These are phyloP conservation scores for Meloidogyne floridensis DNA, from an alignment of 1,140 invertebrate species.

Conservation along the genomic window DNA sequence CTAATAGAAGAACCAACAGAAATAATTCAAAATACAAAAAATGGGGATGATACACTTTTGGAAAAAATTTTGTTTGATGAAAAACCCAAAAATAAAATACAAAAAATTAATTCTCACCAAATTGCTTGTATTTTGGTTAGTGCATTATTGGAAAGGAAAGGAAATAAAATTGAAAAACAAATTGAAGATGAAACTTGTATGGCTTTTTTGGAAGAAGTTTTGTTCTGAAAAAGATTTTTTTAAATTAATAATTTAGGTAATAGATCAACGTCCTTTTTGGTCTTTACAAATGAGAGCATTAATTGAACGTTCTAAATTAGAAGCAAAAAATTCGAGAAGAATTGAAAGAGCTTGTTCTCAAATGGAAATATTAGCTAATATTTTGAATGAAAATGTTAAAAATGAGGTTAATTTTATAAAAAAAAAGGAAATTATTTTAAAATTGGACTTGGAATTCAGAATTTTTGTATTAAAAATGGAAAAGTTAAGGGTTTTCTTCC, in stretches of 20 bases:
- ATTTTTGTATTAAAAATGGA: too few relatives aligned
- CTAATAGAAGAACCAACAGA: constrained; percentile 12
- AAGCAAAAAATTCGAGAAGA: constrained; percentile 26
- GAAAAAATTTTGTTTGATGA: constrained; percentile 33
- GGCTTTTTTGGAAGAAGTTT: constrained; percentile 33
- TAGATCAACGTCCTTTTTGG: constrained; percentile 34
- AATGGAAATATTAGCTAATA: constrained; percentile 31
- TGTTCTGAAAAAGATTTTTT: too few relatives aligned
- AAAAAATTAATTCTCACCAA: constrained; percentile 16
- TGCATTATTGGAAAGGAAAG: constrained; percentile 7
- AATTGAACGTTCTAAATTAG: constrained; percentile 37
- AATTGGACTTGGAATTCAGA: too few relatives aligned
- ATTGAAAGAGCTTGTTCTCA: constrained; percentile 42
- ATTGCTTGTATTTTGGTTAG: constrained; percentile 18
- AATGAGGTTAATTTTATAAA: not conserved
- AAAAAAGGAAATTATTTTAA: too few relatives aligned
- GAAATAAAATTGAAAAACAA: not conserved
- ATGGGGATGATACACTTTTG: constrained; percentile 35
- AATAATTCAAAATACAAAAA: constrained; percentile 30
- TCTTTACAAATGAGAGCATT: constrained; percentile 41
- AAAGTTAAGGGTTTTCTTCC: too few relatives aligned
- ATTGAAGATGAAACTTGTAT: constrained; percentile 15
- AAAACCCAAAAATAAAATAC: not conserved
- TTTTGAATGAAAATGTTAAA: constrained; percentile 33
- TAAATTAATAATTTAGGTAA: constrained; percentile 22